Percentiles rank a stretch among this genome's conserved stretches.
Evolutionary conservation across 2,113 vertebrate genomes (phyloP).

Genomic region (Aythya baeri): DNA sequence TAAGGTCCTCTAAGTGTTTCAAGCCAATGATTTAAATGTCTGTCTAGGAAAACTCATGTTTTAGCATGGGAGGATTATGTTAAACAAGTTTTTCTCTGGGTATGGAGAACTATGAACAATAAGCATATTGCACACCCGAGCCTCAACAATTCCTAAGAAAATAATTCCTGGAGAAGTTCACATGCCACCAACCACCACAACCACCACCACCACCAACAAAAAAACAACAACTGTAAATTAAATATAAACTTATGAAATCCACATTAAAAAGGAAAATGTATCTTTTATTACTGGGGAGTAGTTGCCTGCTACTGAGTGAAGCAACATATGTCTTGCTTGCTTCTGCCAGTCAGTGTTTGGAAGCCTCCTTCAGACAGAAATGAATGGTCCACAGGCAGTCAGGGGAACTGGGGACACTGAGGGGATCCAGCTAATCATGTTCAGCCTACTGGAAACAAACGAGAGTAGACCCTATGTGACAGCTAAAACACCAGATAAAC

Average conservation of each 20-base stretch:
- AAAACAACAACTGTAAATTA: not conserved
- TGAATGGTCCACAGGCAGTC: not conserved
- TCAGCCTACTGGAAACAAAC: not conserved
- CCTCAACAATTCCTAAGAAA: not conserved
- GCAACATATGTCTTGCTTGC: not conserved
- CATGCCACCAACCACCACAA: not conserved
- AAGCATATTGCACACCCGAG: conserved; percentile 34
- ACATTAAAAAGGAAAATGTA: not conserved
- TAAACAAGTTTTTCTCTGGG: conserved; percentile 37
- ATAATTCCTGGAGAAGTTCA: conserved; percentile 40
- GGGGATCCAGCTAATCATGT: not conserved
- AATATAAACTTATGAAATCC: not conserved
- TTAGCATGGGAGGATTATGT: not conserved
- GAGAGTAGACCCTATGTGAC: not conserved
- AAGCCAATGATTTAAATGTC: conserved; percentile 44
- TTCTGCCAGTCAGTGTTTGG: not conserved
- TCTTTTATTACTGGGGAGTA: not conserved
- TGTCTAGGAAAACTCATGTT: not conserved
- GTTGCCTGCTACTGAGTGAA: not conserved
- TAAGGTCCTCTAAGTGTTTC: conserved; percentile 39
- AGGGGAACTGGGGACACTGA: not conserved
- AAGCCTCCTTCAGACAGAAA: not conserved
- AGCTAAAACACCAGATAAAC: not conserved
- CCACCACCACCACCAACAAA: not conserved
- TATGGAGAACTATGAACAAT: not conserved